Evolutionary conservation across 2,888 invertebrate species (phyloP), one percentile per base, ranked within the genome.

Genomic region (Pandemis cinnamomeana): DNA sequence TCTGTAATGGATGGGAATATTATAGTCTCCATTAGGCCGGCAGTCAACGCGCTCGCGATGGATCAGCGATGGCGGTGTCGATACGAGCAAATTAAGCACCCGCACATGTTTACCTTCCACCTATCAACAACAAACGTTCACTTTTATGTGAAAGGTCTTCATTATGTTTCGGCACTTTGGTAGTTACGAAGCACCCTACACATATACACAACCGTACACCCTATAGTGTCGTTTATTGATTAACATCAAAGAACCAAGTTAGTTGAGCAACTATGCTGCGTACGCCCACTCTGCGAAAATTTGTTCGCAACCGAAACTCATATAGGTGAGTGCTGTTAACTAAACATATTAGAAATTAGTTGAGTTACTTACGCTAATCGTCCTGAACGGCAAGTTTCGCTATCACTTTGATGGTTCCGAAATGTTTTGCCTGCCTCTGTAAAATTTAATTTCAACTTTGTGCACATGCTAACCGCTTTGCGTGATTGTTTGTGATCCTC

Each of bases 261-360:
- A 84, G 86, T 88, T 88, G 78, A 75, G 72, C 77, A 91, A 92
- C 88, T 91, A 90, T 90, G 88, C 81, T 76, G 79, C 74, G 83
- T 81, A 82, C 79, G 79, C 77, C 83, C 80, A 81, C 79, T 78
- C 78, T 76, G 72, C 82, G 87, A 87, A 90, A 90, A 89, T 90
- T 89, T 85, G 81, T 83, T 80, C 81, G 82, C 82, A 85, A 80
- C 80, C 78, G 80, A 79, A 89, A 89, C 90, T 89, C 85, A 84
- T 85, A 74, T 74, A 67, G 74, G 85, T 84, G 90, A 91, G 88
- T 91, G 90, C 89, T 87, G 88, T 89, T 92, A 89, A 89, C 89
- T 88, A 87, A 91, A 91, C 87, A 89, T 90, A 92, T 90, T 90
- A 89, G 89, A 90, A 89, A 92, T 91, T 91, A 89, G 91, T 91